Conservation (phyloP, 2,797 vertebrate genomes). For the Chromobotia macracanthus region DNA sequence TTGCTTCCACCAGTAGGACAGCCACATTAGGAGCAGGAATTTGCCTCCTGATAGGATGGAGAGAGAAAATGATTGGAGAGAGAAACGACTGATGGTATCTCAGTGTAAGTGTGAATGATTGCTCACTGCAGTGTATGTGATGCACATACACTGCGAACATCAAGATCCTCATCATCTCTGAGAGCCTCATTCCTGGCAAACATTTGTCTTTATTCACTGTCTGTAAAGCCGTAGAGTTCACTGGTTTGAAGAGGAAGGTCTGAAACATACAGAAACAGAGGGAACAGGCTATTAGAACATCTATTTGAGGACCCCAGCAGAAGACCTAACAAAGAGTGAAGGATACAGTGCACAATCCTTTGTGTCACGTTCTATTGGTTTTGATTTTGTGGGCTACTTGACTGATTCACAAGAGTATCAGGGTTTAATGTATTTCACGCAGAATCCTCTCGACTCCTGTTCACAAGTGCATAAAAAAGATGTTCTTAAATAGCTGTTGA, state of each 20-base stretch:
- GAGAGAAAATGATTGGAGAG: conserved; percentile 34
- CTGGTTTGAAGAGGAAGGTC: neutral
- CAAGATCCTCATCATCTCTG: conserved; percentile 43
- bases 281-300: no score
- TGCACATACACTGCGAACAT: conserved; percentile 6
- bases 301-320: neutral
- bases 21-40: conserved; percentile 50
- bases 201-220: conserved; percentile 48
- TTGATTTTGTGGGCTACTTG: neutral
- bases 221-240: conserved; percentile 20
- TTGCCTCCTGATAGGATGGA: conserved; percentile 21
- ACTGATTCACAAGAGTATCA: neutral
- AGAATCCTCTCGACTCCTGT: conserved; percentile 22
- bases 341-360: neutral
- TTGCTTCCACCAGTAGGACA: conserved; percentile 24
- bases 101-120: conserved; percentile 51
- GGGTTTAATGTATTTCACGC: conserved; percentile 29
- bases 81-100: conserved; percentile 38
- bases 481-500: conserved; percentile 35
- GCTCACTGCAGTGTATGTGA: neutral
- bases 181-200: conserved; percentile 26
- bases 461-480: conserved; percentile 46
- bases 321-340: neutral
- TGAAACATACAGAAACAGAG: conserved; percentile 17
- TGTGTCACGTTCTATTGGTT: neutral